These are phyloP conservation scores for Heliconius cydno DNA, from an alignment of 2,888 invertebrate genomes.

Conservation along the genomic window DNA sequence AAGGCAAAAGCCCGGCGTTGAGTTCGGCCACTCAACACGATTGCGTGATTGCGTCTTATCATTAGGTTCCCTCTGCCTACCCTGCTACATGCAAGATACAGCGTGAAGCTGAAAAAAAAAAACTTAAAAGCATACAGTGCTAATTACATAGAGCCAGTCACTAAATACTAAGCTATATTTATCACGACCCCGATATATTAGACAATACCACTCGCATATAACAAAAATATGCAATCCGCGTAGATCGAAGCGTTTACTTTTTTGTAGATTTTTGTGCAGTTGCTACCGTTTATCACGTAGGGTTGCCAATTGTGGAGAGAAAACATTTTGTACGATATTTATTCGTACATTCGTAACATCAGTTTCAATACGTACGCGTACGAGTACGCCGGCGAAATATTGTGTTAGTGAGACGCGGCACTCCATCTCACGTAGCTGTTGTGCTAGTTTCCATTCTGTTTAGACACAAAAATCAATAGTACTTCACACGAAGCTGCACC, in stretches of 20 bases:
- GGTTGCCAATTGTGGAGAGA: slow-evolving; percentile 10
- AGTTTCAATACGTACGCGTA: slow-evolving; percentile 27
- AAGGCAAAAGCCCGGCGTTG: no score
- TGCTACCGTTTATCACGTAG: slow-evolving; percentile 1
- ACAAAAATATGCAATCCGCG: background rate
- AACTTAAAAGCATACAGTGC: background rate
- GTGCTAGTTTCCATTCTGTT: slow-evolving; percentile 42
- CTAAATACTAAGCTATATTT: background rate
- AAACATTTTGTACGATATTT: slow-evolving; percentile 37
- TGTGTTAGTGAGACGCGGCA: slow-evolving; percentile 40
- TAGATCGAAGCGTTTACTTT: background rate
- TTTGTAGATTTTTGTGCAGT: background rate
- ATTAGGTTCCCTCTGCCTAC: no score
- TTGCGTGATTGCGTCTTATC: no score
- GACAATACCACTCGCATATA: background rate
- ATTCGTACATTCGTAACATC: slow-evolving; percentile 38
- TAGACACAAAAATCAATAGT: slow-evolving; percentile 45
- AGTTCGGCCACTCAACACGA: no score
- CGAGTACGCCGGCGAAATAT: slow-evolving; percentile 37
- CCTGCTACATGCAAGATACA: no score
- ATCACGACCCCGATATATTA: background rate
- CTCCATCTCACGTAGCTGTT: slow-evolving; percentile 41
- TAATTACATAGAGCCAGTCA: background rate
- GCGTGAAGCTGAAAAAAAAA: no score
- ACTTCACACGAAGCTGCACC: slow-evolving; percentile 36